Base-by-base conservation (phyloP, 2,797 vertebrate species). In the Hipposideros larvatus region DNA sequence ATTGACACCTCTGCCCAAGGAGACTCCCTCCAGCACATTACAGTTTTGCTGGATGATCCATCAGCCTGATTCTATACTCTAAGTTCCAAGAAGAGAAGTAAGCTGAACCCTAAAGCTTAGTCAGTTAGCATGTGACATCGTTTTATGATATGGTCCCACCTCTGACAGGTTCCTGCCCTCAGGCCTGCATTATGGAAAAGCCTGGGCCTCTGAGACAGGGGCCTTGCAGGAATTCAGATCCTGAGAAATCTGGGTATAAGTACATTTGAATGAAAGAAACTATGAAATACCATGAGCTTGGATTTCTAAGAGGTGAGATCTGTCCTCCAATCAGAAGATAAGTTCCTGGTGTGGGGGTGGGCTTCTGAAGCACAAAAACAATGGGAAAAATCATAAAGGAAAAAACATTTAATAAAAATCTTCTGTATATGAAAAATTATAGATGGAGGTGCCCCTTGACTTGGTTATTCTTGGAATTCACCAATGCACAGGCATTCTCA, bases 371-470 rank as follows among this genome's bases (percentile, higher is more conserved):
- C 16, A 77, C n/a, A 84, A 83, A 88, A 61, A 87, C n/a, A 77
- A 74, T 55, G 51, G 18, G 37, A 61, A 89, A 80, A 77, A 84
- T 93, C 83, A 88, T 73, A 85, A 88, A 71, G 24, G 11, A 46
- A 77, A 90, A 77, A 85, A 66, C 2, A 83, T 28, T 71, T 80
- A 88, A 46, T 51, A 87, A 70, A 92, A 78, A 86, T 89, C n/a
- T 87, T 82, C 41, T 53, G 3, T 70, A 65, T 43, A 24, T 87
- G 57, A 85, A 94, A 93, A 94, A 59, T 79, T 61, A 91, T 59
- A 46, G 22, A 73, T 2, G 43, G 11, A 41, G 15, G 28, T 91
- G 19, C 16, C 48, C 63, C 79, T 59, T 70, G 63, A 55, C 37
- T 46, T 68, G 15, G 24, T 59, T 91, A 53, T 43, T 88, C 66